Conservation (phyloP, 2,888 invertebrate species). For the Mantis religiosa region DNA sequence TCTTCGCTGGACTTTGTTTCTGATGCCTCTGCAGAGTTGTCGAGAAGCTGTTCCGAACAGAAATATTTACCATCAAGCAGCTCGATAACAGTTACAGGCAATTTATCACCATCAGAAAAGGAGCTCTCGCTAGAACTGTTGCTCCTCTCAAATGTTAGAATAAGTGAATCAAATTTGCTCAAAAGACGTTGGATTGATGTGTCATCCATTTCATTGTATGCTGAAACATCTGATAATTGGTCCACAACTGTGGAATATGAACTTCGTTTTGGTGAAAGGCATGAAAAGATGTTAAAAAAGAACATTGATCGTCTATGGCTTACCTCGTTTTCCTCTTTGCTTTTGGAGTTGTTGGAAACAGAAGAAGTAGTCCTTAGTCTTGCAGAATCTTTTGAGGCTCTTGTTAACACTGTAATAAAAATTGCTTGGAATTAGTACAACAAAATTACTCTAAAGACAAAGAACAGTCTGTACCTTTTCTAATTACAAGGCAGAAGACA, state of each 20-base stretch:
- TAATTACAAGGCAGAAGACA: no score
- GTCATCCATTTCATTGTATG: not conserved
- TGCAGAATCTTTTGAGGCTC: not conserved
- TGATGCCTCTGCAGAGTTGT: not conserved
- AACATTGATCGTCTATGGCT: not conserved
- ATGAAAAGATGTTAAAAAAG: not conserved
- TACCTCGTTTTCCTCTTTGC: not conserved
- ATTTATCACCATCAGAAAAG: not conserved
- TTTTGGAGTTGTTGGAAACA: not conserved
- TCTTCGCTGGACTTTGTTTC: not conserved
- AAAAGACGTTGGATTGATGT: not conserved
- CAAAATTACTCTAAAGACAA: no score
- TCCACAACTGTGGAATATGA: not conserved
- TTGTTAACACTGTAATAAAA: not conserved
- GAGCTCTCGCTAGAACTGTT: not conserved
- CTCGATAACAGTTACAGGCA: not conserved
- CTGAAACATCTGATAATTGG: not conserved
- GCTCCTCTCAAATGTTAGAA: not conserved
- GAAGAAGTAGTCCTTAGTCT: not conserved
- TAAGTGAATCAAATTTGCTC: not conserved
- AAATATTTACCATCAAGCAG: not conserved
- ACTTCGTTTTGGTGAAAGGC: not conserved
- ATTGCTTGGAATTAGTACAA: not conserved
- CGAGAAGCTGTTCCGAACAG: not conserved
- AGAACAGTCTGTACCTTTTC: no score